Conservation (phyloP, 2,888 invertebrate genomes). For the Pantelozetes paolii region DNA sequence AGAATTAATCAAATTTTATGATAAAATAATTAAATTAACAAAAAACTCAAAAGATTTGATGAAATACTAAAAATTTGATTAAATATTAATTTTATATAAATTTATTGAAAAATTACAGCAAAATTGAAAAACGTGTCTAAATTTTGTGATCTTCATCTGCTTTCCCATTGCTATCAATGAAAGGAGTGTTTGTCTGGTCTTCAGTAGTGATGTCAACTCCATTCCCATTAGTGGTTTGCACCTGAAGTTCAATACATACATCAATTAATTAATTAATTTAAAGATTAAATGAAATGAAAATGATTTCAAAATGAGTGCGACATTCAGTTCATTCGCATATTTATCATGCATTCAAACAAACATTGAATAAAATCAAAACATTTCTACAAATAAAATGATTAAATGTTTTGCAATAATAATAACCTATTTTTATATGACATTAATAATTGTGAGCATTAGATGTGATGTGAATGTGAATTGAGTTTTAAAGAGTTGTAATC, state of each 20-base stretch:
- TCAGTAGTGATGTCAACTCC: neutral
- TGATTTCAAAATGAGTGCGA: neutral
- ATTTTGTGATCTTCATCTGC: constrained; percentile 17
- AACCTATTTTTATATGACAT: neutral
- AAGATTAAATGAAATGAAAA: neutral
- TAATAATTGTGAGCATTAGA: too few relatives aligned
- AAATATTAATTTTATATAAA: too few relatives aligned
- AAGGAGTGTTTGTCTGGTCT: constrained; percentile 11
- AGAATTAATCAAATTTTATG: too few relatives aligned
- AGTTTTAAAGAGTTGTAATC: constrained; percentile 17
- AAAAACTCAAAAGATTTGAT: too few relatives aligned
- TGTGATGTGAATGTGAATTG: neutral
- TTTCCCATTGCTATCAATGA: constrained; percentile 17
- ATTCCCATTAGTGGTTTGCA: constrained; percentile 4
- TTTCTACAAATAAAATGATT: neutral
- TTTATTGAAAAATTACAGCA: too few relatives aligned
- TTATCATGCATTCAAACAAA: neutral
- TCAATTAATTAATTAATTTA: neutral
- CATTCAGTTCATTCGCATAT: neutral
- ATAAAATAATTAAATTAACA: too few relatives aligned
- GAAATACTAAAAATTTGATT: too few relatives aligned
- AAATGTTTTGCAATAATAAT: neutral
- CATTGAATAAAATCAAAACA: neutral
- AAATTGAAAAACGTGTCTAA: too few relatives aligned
- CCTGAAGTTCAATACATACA: neutral